Conservation (phyloP, 2,888 invertebrate species). For the Imbricaverruca yamaguchii region DNA sequence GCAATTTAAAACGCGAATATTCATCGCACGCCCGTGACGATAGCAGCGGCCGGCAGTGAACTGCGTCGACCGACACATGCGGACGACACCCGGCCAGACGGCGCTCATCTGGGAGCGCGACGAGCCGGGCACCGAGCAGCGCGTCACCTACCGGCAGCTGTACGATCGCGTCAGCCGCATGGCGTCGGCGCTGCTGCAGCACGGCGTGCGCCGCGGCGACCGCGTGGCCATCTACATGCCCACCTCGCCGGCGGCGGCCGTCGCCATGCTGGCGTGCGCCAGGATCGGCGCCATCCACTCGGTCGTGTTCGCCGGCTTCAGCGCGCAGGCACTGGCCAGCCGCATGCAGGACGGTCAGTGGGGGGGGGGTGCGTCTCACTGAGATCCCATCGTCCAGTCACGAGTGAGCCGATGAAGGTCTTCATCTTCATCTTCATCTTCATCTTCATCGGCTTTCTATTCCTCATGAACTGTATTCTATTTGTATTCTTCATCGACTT, state of each 20-base stretch:
- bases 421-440: no score
- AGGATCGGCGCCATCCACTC: conserved; percentile 48
- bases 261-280: conserved; percentile 46
- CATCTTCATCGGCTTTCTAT: no score
- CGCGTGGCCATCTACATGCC: conserved; percentile 47
- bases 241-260: conserved; percentile 43
- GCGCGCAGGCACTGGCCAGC: conserved; percentile 44
- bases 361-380: not conserved
- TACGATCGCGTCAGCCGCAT: conserved; percentile 41
- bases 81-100: conserved; percentile 38
- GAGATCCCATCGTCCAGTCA: no score
- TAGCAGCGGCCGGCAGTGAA: conserved; percentile 35
- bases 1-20: no score
- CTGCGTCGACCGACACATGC: conserved; percentile 44
- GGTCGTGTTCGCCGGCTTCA: conserved; percentile 49
- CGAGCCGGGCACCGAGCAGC: conserved; percentile 42
- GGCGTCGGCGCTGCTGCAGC: conserved; percentile 40
- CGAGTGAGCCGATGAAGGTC: no score
- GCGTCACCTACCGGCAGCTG: conserved; percentile 37
- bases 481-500: no score
- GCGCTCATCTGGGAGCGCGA: conserved; percentile 47
- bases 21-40: no score
- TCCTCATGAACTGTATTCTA: no score
- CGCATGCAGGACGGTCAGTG: conserved; percentile 32
- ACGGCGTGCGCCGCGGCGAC: conserved; percentile 44